Evolutionary conservation across 2,888 invertebrate species (phyloP), one percentile per base, ranked within the genome.

Genomic region (Busseola fusca): DNA sequence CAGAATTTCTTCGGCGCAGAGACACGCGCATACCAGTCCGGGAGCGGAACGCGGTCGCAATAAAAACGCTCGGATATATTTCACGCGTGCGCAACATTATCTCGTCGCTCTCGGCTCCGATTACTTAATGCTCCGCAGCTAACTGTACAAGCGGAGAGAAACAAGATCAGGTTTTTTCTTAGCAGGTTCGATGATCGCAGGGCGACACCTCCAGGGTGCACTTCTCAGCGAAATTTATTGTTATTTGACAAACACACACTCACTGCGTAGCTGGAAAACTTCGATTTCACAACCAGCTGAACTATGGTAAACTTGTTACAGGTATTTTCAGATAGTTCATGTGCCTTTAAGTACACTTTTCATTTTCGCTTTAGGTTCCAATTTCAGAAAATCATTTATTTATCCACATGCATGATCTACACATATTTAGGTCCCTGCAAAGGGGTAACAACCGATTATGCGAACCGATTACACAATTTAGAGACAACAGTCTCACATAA

Each of bases 51-150:
- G 93, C 93, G 93, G 92, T 91, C 93, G 93, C 92, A 93, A 93
- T 93, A 94, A 92, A 91, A 95, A 95, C 93, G 91, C 91, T 93
- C 92, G 93, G 94, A 94, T 95, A 94, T 94, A 94, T 95, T 94
- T 94, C 94, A 95, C 95, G 94, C 94, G 94, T 95, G 93, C 94
- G 94, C 94, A 95, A 94, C 94, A 93, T 95, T 95, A 95, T 94
- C 94, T 94, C 92, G 92, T 87, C 91, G 91, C 92, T 93, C 93
- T 93, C 93, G 91, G 91, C 91, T 95, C 93, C 90, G 94, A 94
- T 95, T 95, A 95, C 95, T 95, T 95, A 95, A 95, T 94, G 94
- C 92, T 90, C 84, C 89, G 88, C 90, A 89, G 88, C 91, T 95
- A 95, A 95, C 95, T 94, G 95, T 95, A 95, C 93, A 89, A 89